Evolutionary conservation across 2,113 vertebrate genomes (phyloP).

Genomic region (Anser cygnoides): DNA sequence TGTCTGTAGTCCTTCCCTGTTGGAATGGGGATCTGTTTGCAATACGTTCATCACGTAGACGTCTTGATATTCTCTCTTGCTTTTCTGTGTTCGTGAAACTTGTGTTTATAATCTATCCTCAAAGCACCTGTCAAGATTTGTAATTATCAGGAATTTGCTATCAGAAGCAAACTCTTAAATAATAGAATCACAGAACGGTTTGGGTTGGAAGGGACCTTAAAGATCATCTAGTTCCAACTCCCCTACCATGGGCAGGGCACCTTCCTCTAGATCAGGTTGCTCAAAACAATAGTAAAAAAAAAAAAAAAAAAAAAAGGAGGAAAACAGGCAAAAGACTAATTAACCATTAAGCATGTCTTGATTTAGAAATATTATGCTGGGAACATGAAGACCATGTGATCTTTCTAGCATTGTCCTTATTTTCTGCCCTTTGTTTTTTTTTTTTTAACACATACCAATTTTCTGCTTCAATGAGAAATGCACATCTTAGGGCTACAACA

Average conservation of each 20-base stretch:
- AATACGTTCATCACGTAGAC: not conserved
- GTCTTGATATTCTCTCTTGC: not conserved
- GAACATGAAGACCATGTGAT: not conserved
- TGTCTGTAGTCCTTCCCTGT: not conserved
- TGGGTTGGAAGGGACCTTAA: not conserved
- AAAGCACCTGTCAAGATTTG: not conserved
- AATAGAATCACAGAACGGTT: not conserved
- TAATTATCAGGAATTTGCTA: not conserved
- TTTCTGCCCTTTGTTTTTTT: not conserved
- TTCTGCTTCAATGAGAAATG: not conserved
- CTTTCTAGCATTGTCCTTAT: not conserved
- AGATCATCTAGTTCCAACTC: not conserved
- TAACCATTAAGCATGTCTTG: not conserved
- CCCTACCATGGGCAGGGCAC: not conserved
- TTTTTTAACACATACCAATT: not conserved
- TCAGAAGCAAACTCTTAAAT: not conserved
- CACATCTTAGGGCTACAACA: accelerated
- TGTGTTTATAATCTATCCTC: not conserved
- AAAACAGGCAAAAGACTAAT: not conserved
- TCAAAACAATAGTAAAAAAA: not conserved
- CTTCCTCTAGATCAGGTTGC: not conserved
- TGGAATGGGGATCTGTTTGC: not conserved
- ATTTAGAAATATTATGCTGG: not conserved
- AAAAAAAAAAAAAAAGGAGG: too few relatives aligned
- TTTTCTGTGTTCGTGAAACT: not conserved